These are phyloP conservation scores for Drosophila paracracens DNA, from an alignment of 2,888 invertebrate species.

Conservation along the genomic window DNA sequence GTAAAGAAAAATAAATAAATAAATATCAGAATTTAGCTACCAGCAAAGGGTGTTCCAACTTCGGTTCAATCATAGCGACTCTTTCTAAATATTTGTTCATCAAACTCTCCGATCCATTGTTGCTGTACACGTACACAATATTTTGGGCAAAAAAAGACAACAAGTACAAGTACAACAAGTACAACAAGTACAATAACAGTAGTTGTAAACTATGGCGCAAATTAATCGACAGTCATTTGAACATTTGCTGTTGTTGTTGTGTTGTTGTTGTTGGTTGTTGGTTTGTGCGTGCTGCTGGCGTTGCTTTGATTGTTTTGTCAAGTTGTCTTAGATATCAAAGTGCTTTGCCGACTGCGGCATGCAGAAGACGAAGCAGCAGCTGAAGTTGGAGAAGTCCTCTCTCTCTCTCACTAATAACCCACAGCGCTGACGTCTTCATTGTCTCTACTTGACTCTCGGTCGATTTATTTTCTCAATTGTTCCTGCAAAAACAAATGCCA, in stretches of 20 bases:
- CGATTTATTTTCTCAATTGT: slow-evolving; percentile 77
- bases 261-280: slow-evolving; percentile 24
- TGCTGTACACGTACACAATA: slow-evolving; percentile 58
- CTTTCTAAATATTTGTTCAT: slow-evolving; percentile 21
- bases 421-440: slow-evolving; percentile 81
- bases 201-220: slow-evolving; percentile 66
- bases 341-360: slow-evolving; percentile 45
- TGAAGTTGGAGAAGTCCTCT: slow-evolving; percentile 6
- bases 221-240: slow-evolving; percentile 75
- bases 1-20: background rate
- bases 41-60: slow-evolving; percentile 6
- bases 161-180: slow-evolving; percentile 35
- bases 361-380: slow-evolving; percentile 17
- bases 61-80: background rate
- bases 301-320: slow-evolving; percentile 81
- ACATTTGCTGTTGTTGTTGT: slow-evolving; percentile 47
- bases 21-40: background rate
- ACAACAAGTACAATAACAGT: slow-evolving; percentile 42
- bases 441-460: slow-evolving; percentile 75
- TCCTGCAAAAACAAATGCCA: slow-evolving; percentile 70
- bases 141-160: slow-evolving; percentile 67
- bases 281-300: slow-evolving; percentile 54
- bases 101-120: slow-evolving; percentile 51
- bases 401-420: slow-evolving; percentile 68
- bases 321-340: slow-evolving; percentile 81